Percentiles rank a stretch among this genome's conserved stretches.
Evolutionary conservation across 2,888 invertebrate species (phyloP).

Genomic region (Prenolepis imparis): DNA sequence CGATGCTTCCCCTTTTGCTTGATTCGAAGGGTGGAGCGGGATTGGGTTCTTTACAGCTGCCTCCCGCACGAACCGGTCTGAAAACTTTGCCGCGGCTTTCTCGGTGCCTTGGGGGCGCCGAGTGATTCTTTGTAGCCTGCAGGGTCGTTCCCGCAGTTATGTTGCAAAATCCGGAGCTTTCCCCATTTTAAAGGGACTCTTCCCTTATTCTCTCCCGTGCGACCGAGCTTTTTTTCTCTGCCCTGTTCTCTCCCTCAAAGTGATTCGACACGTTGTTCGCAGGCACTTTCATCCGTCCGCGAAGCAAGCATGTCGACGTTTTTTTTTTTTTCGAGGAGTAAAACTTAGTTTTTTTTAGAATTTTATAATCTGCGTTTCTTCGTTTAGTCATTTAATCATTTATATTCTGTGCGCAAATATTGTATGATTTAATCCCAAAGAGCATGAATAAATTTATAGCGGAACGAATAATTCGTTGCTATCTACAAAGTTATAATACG

Average conservation of each 20-base stretch:
- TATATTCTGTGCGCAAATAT: background rate
- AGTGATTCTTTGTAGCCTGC: conserved; percentile 78
- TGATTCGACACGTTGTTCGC: conserved; percentile 50
- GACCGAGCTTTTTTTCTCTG: conserved; percentile 35
- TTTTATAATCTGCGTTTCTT: background rate
- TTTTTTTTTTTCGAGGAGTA: conserved; percentile 7
- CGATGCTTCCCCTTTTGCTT: conserved; percentile 30
- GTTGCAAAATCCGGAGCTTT: conserved; percentile 75
- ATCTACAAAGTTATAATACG: background rate
- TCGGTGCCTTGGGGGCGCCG: conserved; percentile 63
- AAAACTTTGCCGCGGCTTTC: conserved; percentile 73
- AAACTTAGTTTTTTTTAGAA: conserved; percentile 12
- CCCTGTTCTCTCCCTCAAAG: conserved; percentile 29
- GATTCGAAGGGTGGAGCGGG: conserved; percentile 52
- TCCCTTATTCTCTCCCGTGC: conserved; percentile 48
- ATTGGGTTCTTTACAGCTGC: conserved; percentile 69
- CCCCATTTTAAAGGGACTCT: conserved; percentile 70
- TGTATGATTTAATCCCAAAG: background rate
- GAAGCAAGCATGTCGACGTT: conserved; percentile 19
- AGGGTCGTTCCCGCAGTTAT: conserved; percentile 75
- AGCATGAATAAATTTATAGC: background rate
- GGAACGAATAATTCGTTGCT: background rate
- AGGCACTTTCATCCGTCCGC: conserved; percentile 32
- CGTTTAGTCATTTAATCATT: background rate
- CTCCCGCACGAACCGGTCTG: conserved; percentile 64